These are phyloP conservation scores for Pyrocoelia pectoralis DNA, from an alignment of 2,888 invertebrate genomes.

Conservation along the genomic window DNA sequence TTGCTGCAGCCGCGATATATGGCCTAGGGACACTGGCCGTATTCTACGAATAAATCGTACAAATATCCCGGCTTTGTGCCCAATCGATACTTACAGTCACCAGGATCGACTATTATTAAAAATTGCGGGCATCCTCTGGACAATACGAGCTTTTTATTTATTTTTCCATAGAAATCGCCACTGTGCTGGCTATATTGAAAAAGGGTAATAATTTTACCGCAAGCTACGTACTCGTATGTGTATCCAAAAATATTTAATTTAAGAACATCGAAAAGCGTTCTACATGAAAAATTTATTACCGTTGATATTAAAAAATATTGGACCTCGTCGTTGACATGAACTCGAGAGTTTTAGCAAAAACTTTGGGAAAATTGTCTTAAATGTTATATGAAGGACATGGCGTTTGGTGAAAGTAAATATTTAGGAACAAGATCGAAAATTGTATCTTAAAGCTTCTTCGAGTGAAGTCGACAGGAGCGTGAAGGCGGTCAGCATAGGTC, in stretches of 20 bases:
- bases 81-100: conserved; percentile 53
- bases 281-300: not conserved
- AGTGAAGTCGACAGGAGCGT: conserved; percentile 40
- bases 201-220: conserved; percentile 36
- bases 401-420: conserved; percentile 28
- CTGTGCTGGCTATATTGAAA: conserved; percentile 36
- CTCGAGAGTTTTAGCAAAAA: not conserved
- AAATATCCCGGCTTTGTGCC: conserved; percentile 51
- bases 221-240: conserved; percentile 25
- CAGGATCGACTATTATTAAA: conserved; percentile 55
- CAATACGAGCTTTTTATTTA: conserved; percentile 47
- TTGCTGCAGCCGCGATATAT: conserved; percentile 54
- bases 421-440: conserved; percentile 30
- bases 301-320: not conserved
- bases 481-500: conserved; percentile 52
- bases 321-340: not conserved
- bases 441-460: conserved; percentile 33
- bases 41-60: conserved; percentile 58
- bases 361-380: conserved; percentile 15
- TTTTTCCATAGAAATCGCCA: conserved; percentile 37
- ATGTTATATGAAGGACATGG: conserved; percentile 30
- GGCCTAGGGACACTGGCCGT: conserved; percentile 56
- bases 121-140: conserved; percentile 52
- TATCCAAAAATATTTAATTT: conserved; percentile 10
- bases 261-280: conserved; percentile 1